Conservation (phyloP, 2,113 vertebrate species). For the Equus quagga region DNA sequence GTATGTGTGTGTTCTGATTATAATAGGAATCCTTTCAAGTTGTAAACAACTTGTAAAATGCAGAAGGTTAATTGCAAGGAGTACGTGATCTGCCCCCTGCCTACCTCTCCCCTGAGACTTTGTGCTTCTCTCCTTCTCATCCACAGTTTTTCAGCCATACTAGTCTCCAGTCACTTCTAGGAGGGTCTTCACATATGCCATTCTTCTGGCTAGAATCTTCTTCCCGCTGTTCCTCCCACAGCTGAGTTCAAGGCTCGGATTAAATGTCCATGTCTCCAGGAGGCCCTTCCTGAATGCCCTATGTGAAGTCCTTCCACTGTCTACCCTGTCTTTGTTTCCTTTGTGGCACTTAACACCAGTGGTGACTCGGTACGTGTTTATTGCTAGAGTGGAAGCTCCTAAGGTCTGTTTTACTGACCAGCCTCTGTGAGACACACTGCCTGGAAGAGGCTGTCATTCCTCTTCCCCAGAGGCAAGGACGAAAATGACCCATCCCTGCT, state of each 20-base stretch:
- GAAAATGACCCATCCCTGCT: neutral
- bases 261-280: neutral
- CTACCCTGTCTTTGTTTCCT: neutral
- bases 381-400: neutral
- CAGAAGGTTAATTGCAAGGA: neutral
- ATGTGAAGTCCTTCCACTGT: neutral
- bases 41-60: neutral
- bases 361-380: neutral
- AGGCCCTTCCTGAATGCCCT: neutral
- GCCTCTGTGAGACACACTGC: neutral
- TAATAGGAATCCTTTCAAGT: neutral
- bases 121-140: neutral
- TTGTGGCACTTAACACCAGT: neutral
- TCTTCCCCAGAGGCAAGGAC: neutral
- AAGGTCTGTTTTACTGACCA: neutral
- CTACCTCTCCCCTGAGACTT: neutral
- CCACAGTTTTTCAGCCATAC: neutral
- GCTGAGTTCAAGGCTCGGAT: neutral
- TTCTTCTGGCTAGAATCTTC: neutral
- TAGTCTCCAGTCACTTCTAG: neutral
- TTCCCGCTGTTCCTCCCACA: accelerated
- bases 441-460: neutral
- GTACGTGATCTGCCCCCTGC: too few relatives aligned
- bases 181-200: neutral
- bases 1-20: neutral